phyloP scores from a whole-genome alignment of 2,888 invertebrate species.

The Mythimna ferrago region DNA sequence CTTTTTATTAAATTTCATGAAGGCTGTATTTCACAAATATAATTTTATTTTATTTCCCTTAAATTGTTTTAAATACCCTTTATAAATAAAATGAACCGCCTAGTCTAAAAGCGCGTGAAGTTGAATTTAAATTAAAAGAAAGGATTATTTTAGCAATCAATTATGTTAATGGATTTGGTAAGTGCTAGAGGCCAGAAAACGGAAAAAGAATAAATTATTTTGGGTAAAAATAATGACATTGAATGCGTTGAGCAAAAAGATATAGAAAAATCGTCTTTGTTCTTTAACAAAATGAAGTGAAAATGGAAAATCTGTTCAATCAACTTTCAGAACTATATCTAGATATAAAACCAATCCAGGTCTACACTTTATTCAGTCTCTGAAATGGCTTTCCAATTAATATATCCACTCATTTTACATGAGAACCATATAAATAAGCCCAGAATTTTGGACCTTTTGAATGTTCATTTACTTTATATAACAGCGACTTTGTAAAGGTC shows the following conservation, averaged over 20 bases:
- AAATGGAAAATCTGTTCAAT: constrained; percentile 35
- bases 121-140: constrained; percentile 42
- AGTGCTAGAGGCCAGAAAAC: constrained; percentile 42
- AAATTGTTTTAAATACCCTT: background rate
- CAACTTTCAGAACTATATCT: constrained; percentile 9
- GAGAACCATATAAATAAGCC: background rate
- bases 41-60: background rate
- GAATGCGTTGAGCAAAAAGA: constrained; percentile 20
- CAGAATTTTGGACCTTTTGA: no score
- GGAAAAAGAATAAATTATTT: constrained; percentile 45
- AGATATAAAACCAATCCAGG: background rate
- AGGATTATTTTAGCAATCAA: constrained; percentile 61
- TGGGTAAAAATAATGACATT: constrained; percentile 33
- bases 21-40: no score
- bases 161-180: constrained; percentile 61
- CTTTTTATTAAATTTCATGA: no score
- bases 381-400: constrained; percentile 28
- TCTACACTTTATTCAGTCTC: constrained; percentile 29
- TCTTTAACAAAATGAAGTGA: constrained; percentile 25
- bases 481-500: no score
- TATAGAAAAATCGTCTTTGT: constrained; percentile 19
- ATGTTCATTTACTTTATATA: no score
- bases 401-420: constrained; percentile 17
- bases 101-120: constrained; percentile 30
- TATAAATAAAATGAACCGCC: constrained; percentile 13